Evolutionary conservation across 1,140 invertebrate species (phyloP).

Genomic region (Cotesia chilonis): DNA sequence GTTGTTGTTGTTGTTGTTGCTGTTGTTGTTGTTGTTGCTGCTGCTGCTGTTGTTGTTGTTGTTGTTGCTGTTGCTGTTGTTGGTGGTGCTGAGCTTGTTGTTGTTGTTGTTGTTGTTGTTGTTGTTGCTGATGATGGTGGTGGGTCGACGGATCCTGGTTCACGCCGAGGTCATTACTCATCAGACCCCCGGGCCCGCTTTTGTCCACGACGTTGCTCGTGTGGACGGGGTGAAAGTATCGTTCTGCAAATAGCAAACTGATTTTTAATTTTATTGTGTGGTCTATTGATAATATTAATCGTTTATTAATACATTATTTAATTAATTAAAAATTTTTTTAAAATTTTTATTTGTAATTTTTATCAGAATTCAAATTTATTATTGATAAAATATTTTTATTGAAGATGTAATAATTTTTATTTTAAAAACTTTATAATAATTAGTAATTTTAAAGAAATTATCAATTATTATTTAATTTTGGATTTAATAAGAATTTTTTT

Average conservation of each 20-base stretch:
- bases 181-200: conserved; percentile 56
- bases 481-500: too few relatives aligned
- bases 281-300: background rate
- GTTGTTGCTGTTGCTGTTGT: conserved; percentile 24
- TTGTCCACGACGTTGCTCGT: conserved; percentile 62
- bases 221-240: conserved; percentile 64
- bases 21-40: conserved; percentile 49
- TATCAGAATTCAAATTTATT: too few relatives aligned
- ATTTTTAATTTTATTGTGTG: conserved; percentile 39
- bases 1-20: conserved; percentile 45
- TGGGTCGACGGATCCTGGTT: conserved; percentile 55
- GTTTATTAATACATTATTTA: background rate
- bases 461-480: too few relatives aligned
- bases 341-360: too few relatives aligned
- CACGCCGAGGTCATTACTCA: conserved; percentile 57
- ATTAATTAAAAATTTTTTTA: too few relatives aligned
- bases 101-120: conserved; percentile 53
- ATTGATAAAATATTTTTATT: too few relatives aligned
- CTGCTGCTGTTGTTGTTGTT: conserved; percentile 44
- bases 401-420: too few relatives aligned
- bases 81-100: conserved; percentile 54
- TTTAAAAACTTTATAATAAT: too few relatives aligned
- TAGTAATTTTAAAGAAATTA: too few relatives aligned
- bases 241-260: conserved; percentile 55
- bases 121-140: conserved; percentile 53